Percentiles rank a stretch among this genome's conserved stretches.
These are phyloP conservation scores for Collichthys lucidus DNA, from an alignment of 2,113 vertebrate genomes.

Conservation along the genomic window DNA sequence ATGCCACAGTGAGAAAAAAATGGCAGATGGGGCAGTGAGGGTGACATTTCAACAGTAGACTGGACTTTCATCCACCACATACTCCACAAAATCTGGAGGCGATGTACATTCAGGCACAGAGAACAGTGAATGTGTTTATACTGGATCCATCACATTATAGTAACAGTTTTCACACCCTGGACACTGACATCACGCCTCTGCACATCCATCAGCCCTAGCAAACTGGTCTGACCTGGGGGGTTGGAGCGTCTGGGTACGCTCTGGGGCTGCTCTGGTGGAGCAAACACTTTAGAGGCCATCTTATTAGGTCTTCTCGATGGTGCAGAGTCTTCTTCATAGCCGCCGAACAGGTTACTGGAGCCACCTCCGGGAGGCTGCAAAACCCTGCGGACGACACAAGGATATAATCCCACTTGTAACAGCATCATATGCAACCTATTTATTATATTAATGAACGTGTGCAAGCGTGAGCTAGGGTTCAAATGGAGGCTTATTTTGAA, in stretches of 20 bases:
- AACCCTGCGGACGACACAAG: constrained; percentile 78
- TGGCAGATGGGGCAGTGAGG: neutral
- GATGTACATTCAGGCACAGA: neutral
- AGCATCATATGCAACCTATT: neutral
- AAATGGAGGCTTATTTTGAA: neutral
- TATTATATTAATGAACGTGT: neutral
- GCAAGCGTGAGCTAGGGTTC: neutral
- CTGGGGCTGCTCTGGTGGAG: constrained; percentile 86
- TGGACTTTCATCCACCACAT: neutral
- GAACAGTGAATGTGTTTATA: constrained; percentile 7
- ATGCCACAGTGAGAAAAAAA: neutral
- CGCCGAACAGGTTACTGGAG: constrained; percentile 90
- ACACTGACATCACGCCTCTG: constrained; percentile 13
- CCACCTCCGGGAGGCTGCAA: constrained; percentile 92
- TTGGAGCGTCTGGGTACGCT: constrained; percentile 89
- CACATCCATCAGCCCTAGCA: constrained; percentile 15
- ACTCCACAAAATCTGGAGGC: constrained; percentile 19
- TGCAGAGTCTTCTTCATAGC: constrained; percentile 83
- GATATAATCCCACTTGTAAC: neutral
- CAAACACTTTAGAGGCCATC: constrained; percentile 93
- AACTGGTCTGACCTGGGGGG: constrained; percentile 89
- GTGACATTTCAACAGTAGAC: constrained; percentile 1
- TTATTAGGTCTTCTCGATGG: constrained; percentile 85
- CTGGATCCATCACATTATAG: constrained; percentile 21
- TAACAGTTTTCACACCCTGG: constrained; percentile 55